Evolutionary conservation across 1,140 invertebrate genomes (phyloP).

Genomic region (Neotoxoptera formosana): DNA sequence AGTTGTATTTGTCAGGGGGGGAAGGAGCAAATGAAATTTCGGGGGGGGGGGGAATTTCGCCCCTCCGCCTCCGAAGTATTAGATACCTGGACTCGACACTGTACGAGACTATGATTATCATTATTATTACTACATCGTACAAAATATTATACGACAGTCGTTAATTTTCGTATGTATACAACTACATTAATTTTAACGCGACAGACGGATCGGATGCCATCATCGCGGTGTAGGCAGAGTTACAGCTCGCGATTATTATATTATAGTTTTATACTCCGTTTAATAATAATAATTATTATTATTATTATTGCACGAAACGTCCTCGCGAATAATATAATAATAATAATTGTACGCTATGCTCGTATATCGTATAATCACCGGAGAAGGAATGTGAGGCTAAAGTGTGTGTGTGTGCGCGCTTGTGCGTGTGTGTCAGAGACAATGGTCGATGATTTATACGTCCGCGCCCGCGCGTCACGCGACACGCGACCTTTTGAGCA

Average conservation of each 20-base stretch:
- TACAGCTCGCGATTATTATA: neutral
- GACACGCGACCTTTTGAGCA: neutral
- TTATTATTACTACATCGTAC: too few relatives aligned
- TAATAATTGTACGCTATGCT: neutral
- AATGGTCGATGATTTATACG: constrained; percentile 22
- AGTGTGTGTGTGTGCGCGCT: neutral
- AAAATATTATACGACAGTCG: too few relatives aligned
- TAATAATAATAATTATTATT: too few relatives aligned
- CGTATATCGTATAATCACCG: neutral
- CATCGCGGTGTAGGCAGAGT: neutral
- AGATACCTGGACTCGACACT: too few relatives aligned
- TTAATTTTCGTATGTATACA: too few relatives aligned
- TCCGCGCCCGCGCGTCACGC: neutral
- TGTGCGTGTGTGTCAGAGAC: neutral
- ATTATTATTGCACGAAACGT: neutral
- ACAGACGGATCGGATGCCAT: neutral
- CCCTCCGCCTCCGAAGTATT: too few relatives aligned
- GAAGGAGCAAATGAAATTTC: too few relatives aligned
- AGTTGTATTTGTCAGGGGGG: too few relatives aligned
- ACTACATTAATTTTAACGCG: neutral
- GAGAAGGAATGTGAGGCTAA: neutral
- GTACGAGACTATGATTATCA: too few relatives aligned
- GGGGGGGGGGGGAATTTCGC: too few relatives aligned
- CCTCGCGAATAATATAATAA: neutral
- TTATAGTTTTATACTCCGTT: too few relatives aligned